Percentiles rank a stretch among this genome's conserved stretches.
Conservation (phyloP, 2,888 invertebrate genomes). For the Papilio demoleus region DNA sequence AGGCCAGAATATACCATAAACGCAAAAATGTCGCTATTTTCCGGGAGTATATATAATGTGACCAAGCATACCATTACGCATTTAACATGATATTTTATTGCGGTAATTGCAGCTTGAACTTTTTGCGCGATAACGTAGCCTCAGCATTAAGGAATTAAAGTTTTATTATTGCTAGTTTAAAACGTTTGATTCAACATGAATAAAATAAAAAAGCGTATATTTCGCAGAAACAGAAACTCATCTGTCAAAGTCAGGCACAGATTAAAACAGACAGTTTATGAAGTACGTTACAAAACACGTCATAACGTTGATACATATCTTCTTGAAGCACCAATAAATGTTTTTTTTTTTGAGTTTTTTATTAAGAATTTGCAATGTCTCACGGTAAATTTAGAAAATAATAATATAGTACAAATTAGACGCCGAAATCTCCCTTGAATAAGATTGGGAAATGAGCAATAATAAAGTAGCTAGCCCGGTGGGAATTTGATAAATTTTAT, state of each 20-base stretch:
- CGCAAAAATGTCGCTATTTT: too few relatives aligned
- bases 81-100: too few relatives aligned
- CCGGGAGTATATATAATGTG: too few relatives aligned
- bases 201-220: background rate
- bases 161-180: too few relatives aligned
- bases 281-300: conserved; percentile 5
- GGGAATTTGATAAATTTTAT: too few relatives aligned
- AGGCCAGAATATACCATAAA: too few relatives aligned
- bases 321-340: background rate
- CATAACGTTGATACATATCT: conserved; percentile 5
- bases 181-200: background rate
- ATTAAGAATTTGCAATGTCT: background rate
- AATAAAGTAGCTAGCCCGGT: too few relatives aligned
- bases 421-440: background rate
- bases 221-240: conserved; percentile 18
- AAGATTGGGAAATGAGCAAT: too few relatives aligned
- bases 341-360: background rate
- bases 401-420: background rate
- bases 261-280: conserved; percentile 18
- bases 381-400: background rate
- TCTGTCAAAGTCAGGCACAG: conserved; percentile 17
- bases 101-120: too few relatives aligned
- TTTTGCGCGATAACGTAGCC: too few relatives aligned
- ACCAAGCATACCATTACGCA: too few relatives aligned
- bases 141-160: too few relatives aligned